Conservation (phyloP, 2,888 invertebrate species). For the Rhagonycha fulva region DNA sequence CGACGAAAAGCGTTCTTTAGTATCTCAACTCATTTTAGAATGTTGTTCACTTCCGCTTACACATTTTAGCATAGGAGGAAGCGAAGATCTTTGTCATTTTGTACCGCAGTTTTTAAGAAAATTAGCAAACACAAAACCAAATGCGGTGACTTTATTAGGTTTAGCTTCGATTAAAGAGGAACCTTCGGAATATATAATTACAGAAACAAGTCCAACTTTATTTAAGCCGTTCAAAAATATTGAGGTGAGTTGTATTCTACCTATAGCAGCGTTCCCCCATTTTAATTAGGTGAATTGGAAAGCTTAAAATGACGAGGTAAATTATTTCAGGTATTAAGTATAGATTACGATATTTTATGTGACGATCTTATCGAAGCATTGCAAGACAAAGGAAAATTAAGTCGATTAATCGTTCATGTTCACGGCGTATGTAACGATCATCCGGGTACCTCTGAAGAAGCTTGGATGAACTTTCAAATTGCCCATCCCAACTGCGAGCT, state of each 20-base stretch:
- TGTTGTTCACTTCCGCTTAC: slow-evolving; percentile 43
- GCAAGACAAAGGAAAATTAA: slow-evolving; percentile 52
- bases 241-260: slow-evolving; percentile 53
- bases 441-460: slow-evolving; percentile 64
- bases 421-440: slow-evolving; percentile 69
- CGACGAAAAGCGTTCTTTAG: background rate
- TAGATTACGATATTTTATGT: slow-evolving; percentile 62
- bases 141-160: slow-evolving; percentile 65
- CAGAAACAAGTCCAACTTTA: slow-evolving; percentile 60
- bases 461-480: slow-evolving; percentile 64
- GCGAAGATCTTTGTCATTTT: slow-evolving; percentile 50
- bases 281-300: slow-evolving; percentile 34
- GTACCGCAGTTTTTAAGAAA: slow-evolving; percentile 45
- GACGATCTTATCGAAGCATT: slow-evolving; percentile 55
- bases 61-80: slow-evolving; percentile 52
- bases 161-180: slow-evolving; percentile 76
- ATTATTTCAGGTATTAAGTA: slow-evolving; percentile 55
- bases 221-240: slow-evolving; percentile 65
- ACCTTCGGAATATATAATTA: slow-evolving; percentile 66
- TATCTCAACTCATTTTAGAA: slow-evolving; percentile 28
- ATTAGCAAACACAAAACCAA: slow-evolving; percentile 53
- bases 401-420: slow-evolving; percentile 69
- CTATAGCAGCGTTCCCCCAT: slow-evolving; percentile 26
- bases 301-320: slow-evolving; percentile 2
- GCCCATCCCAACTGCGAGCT: slow-evolving; percentile 63